Base-by-base conservation (phyloP, 1,140 invertebrate genomes). In the Varroa destructor region DNA sequence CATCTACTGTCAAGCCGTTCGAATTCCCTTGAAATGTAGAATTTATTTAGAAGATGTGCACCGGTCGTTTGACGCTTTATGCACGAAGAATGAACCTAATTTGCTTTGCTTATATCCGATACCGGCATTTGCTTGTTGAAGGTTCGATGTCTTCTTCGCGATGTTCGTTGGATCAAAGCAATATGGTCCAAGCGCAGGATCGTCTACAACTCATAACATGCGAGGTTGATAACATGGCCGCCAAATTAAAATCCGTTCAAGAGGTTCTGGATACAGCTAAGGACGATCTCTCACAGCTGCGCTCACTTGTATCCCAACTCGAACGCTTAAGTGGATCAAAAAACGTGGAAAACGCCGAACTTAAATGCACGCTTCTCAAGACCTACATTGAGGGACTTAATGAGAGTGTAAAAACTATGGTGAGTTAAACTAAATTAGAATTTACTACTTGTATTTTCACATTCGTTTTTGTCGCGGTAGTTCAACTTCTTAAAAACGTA, bases 351-450 rank as follows among this genome's bases (percentile, higher is more conserved):
- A 67, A 46, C 12, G 61, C 61, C 12, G 61, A 67, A 40, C 36
- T 67, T 2, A 40, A 67, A 8, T 67, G 61, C 37, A n/a, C 40
- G 37, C 61, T 67, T 46, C 40, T 67, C 14, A 67, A 46, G 37
- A 67, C 61, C 61, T 46, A 67, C 12, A 40, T 67, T 2, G 61
- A 67, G 5, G 61, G 61, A 36, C 36, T 67, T 14, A 46, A 67
- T 14, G 40, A 67, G 40, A 67, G 40, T n/a, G 61, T 46, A 1
- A 67, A 67, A 67, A 67, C 61, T 2, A 67, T 67, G 61, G 61
- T 67, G 3, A 12, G 37, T 67, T 25, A 51, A 25, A 25, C 25
- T 25, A 25, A 25, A 25, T 25, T 25, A 25, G 25, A 25, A 25
- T 25, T 25, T 25, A 25, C 25, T 25, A 25, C 25, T 25, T 25